Conservation (phyloP, 2,888 invertebrate species). For the Eristalis intricaria region DNA sequence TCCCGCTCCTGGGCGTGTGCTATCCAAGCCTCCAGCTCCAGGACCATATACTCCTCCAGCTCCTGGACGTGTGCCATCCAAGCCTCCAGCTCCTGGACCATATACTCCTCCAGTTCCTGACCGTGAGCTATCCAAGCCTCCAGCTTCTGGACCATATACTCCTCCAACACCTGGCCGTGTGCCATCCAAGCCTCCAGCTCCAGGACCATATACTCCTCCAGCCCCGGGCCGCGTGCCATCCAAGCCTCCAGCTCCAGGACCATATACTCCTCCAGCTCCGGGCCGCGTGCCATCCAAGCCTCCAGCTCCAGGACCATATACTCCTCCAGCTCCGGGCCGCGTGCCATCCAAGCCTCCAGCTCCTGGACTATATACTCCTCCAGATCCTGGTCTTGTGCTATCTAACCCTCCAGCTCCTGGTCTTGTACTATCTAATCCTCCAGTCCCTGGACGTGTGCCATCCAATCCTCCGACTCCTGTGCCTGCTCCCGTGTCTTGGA, state of each 20-base stretch:
- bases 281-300: constrained; percentile 12
- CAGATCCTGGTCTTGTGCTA: constrained; percentile 25
- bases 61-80: neutral
- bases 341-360: constrained; percentile 35
- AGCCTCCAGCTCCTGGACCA: constrained; percentile 18
- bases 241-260: constrained; percentile 35
- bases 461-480: neutral
- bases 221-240: constrained; percentile 37
- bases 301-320: neutral
- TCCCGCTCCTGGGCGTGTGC: constrained; percentile 31
- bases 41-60: constrained; percentile 20
- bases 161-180: constrained; percentile 17
- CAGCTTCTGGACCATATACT: neutral
- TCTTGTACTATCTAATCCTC: constrained; percentile 40
- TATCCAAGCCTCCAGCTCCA: neutral
- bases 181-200: constrained; percentile 36
- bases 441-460: neutral
- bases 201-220: neutral
- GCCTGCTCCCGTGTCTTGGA: neutral
- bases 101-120: constrained; percentile 14
- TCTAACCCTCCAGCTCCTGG: constrained; percentile 19
- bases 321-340: neutral
- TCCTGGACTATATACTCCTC: constrained; percentile 14
- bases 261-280: constrained; percentile 21
- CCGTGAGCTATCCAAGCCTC: constrained; percentile 2